Conservation (phyloP, 2,113 vertebrate genomes). For the Hiodon alosoides region DNA sequence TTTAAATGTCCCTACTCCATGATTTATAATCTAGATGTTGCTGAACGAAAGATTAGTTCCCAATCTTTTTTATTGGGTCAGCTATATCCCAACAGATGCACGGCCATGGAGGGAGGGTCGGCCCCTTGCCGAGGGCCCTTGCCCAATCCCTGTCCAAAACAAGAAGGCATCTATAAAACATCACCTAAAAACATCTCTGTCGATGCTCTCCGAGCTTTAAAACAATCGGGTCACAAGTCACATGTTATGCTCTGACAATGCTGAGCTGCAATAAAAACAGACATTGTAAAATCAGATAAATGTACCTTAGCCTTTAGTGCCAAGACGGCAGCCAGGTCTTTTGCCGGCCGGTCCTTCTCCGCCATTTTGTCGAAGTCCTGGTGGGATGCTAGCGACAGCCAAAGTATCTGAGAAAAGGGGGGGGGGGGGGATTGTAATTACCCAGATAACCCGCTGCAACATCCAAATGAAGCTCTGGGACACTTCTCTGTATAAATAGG, state of each 20-base stretch:
- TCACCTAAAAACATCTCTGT: not conserved
- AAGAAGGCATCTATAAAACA: not conserved
- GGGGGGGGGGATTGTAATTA: too few relatives aligned
- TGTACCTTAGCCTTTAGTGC: conserved; percentile 79
- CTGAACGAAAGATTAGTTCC: too few relatives aligned
- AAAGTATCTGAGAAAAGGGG: conserved; percentile 66
- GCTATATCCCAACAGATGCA: conserved; percentile 56
- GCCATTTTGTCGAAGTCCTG: conserved; percentile 81
- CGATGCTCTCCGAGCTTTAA: not conserved
- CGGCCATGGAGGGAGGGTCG: conserved; percentile 68
- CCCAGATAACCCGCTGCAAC: too few relatives aligned
- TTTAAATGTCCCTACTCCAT: too few relatives aligned
- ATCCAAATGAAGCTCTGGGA: too few relatives aligned
- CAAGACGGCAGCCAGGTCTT: conserved; percentile 76
- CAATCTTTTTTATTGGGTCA: too few relatives aligned
- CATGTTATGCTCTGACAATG: not conserved
- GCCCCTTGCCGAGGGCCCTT: conserved; percentile 80
- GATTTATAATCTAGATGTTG: too few relatives aligned
- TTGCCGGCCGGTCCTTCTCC: conserved; percentile 75
- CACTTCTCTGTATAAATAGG: too few relatives aligned
- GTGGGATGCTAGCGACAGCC: conserved; percentile 80
- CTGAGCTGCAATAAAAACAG: not conserved
- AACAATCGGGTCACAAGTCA: not conserved
- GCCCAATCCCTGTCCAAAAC: conserved; percentile 72
- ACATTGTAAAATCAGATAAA: not conserved